A percentile compares a stretch with the other conserved stretches of the same genome.
Evolutionary conservation across 2,113 vertebrate genomes (phyloP).

Genomic region (Rostratula benghalensis): DNA sequence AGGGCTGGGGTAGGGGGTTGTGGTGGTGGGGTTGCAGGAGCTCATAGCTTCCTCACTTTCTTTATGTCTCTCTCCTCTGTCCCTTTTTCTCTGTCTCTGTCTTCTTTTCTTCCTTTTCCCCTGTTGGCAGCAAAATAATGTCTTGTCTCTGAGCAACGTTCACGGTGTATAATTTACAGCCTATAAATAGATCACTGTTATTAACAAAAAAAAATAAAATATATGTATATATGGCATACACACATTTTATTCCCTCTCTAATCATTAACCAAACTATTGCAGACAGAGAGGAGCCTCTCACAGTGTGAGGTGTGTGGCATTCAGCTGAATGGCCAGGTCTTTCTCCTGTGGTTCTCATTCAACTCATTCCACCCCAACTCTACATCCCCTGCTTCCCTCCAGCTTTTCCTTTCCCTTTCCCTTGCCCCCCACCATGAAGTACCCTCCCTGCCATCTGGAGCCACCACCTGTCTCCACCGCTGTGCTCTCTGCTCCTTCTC

Average conservation of each 20-base stretch:
- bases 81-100: not conserved
- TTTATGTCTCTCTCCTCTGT: not conserved
- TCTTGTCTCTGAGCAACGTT: conserved; percentile 75
- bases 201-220: conserved; percentile 53
- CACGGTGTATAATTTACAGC: conserved; percentile 75
- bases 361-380: not conserved
- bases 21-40: not conserved
- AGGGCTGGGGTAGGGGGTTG: too few relatives aligned
- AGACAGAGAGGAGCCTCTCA: not conserved
- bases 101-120: conserved; percentile 24
- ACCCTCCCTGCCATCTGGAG: conserved; percentile 14
- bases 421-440: not conserved
- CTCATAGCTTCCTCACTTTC: not conserved
- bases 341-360: not conserved
- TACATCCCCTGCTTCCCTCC: not conserved
- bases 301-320: not conserved
- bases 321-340: not conserved
- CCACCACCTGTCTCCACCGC: not conserved
- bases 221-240: not conserved
- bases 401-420: not conserved
- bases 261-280: conserved; percentile 62
- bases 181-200: conserved; percentile 80
- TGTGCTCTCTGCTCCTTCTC: conserved; percentile 2
- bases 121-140: conserved; percentile 77
- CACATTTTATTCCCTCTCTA: conserved; percentile 60